Conservation (phyloP, 2,797 vertebrate species). For the Manis javanica region DNA sequence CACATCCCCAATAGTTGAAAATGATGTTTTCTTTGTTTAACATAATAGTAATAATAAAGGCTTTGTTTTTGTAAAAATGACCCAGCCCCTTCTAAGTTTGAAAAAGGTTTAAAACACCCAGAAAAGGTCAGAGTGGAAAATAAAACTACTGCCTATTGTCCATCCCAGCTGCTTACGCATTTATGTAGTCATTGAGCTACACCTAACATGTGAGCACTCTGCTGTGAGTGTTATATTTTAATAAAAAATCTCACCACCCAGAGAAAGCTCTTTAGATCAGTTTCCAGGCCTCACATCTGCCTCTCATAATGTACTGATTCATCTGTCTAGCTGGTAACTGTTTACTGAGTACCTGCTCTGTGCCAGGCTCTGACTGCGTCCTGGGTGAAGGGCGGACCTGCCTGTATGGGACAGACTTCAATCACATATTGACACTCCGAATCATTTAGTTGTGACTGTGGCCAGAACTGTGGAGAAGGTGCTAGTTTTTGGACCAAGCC, state of each 20-base stretch:
- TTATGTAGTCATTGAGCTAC: not conserved
- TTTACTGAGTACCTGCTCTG: not conserved
- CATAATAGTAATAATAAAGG: not conserved
- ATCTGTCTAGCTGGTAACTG: not conserved
- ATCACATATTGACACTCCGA: not conserved
- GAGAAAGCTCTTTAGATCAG: not conserved
- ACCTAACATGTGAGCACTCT: not conserved
- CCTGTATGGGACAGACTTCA: not conserved
- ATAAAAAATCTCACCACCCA: not conserved
- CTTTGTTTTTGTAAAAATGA: constrained; percentile 53
- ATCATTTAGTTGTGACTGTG: not conserved
- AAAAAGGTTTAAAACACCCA: constrained; percentile 6
- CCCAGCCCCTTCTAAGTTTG: not conserved
- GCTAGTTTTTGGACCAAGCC: not conserved
- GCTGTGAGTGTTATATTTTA: not conserved
- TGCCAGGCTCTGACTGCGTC: not conserved
- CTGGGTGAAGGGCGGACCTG: not conserved
- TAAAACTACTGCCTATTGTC: not conserved
- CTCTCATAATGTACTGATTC: not conserved
- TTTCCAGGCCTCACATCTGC: not conserved
- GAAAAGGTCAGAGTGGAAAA: constrained; percentile 40
- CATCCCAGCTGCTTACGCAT: not conserved
- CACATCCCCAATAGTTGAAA: not conserved
- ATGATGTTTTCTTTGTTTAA: not conserved
- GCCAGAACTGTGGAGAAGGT: not conserved